Percentiles rank a stretch among this genome's conserved stretches.
Evolutionary conservation across 2,113 vertebrate genomes (phyloP).

Genomic region (Columba janthina): DNA sequence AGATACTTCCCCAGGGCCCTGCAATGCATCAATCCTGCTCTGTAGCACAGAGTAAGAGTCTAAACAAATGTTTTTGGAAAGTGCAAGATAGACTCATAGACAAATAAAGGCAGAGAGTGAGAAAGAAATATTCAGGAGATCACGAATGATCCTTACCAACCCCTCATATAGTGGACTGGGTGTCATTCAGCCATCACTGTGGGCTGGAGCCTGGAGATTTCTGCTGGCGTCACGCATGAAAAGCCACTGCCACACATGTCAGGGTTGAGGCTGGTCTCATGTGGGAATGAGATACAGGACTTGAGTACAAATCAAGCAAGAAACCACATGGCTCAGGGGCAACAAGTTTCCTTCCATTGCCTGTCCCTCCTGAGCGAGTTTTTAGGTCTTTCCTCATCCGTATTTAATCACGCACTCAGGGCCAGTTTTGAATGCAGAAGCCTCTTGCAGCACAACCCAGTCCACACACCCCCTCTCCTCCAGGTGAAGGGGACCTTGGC

Average conservation of each 20-base stretch:
- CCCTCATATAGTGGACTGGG: accelerated
- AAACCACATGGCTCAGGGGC: background rate
- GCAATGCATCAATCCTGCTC: background rate
- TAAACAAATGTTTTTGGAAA: background rate
- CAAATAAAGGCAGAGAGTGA: background rate
- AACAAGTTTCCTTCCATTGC: background rate
- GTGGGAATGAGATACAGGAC: background rate
- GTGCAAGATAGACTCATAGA: background rate
- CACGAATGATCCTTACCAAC: background rate
- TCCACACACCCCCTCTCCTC: accelerated
- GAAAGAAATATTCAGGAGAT: background rate
- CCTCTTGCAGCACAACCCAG: background rate
- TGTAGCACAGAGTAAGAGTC: background rate
- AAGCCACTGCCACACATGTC: background rate
- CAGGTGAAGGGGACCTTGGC: accelerated
- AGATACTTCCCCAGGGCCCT: background rate
- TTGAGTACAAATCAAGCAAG: background rate
- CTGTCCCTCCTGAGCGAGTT: background rate
- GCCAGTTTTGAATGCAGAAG: background rate
- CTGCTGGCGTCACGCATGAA: background rate
- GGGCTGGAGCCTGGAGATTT: accelerated
- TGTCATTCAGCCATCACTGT: accelerated
- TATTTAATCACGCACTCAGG: background rate
- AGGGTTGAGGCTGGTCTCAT: background rate
- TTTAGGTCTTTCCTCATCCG: background rate